Evolutionary conservation across 2,113 vertebrate species (phyloP).

Genomic region (Halcyon senegalensis): DNA sequence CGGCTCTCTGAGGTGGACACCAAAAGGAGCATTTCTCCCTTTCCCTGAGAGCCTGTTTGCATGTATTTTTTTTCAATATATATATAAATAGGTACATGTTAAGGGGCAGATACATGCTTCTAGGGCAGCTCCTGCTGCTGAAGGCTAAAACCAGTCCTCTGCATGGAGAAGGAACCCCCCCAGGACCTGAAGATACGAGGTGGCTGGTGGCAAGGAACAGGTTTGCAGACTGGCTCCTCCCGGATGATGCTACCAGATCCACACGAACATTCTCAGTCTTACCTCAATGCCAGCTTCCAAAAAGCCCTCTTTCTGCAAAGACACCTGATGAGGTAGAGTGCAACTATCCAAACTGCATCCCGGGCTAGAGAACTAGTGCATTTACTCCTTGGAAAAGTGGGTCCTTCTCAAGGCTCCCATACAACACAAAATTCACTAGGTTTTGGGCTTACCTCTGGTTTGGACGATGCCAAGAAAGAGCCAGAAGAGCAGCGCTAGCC

Average conservation of each 20-base stretch:
- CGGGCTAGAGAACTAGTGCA: accelerated
- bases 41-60: accelerated
- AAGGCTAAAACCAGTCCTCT: background rate
- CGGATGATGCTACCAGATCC: background rate
- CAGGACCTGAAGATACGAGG: accelerated
- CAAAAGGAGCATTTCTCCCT: too few species aligned
- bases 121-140: background rate
- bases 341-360: background rate
- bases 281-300: background rate
- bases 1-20: too few species aligned
- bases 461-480: background rate
- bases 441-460: background rate
- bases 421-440: accelerated
- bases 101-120: background rate
- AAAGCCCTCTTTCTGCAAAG: background rate
- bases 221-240: background rate
- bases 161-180: background rate
- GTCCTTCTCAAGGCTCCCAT: background rate
- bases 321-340: background rate
- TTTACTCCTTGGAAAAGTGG: background rate
- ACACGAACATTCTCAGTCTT: accelerated
- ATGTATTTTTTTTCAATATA: accelerated
- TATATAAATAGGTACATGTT: accelerated
- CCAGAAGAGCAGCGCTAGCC: background rate
- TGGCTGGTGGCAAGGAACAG: background rate